phyloP scores from a whole-genome alignment of 2,888 invertebrate genomes.

The Pachydiplax longipennis region DNA sequence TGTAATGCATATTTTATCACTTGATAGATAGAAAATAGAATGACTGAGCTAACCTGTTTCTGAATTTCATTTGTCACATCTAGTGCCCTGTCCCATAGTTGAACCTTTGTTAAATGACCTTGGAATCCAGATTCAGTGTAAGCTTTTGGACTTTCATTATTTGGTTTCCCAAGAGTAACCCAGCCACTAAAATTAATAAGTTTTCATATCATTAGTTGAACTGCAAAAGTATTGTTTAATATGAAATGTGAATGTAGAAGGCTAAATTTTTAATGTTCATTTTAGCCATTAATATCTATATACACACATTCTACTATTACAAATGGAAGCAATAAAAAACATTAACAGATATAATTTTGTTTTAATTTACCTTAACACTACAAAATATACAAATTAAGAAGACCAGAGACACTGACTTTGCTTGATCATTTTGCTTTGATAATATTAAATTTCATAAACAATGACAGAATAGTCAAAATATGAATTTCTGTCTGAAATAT shows the following conservation, averaged over 20 bases:
- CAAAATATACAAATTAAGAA: no score
- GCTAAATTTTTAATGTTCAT: not conserved
- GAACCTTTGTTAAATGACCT: constrained; percentile 92
- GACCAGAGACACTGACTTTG: no score
- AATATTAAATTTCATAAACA: no score
- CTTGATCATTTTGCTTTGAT: no score
- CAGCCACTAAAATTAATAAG: constrained; percentile 73
- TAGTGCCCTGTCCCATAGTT: constrained; percentile 65
- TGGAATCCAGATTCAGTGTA: constrained; percentile 93
- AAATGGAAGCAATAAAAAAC: no score
- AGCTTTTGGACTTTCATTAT: constrained; percentile 75
- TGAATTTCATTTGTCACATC: constrained; percentile 61
- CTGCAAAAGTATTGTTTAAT: no score
- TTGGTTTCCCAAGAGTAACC: constrained; percentile 90
- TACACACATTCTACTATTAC: no score
- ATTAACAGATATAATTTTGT: no score
- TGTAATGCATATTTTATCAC: not conserved
- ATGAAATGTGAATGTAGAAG: not conserved
- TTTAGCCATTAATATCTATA: not conserved
- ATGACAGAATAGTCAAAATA: no score
- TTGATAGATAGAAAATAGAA: not conserved
- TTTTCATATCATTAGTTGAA: not conserved
- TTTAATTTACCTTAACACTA: no score
- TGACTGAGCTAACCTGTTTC: constrained; percentile 52
- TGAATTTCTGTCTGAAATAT: no score